Evolutionary conservation across 2,888 invertebrate species (phyloP).

Genomic region (Cryptophagus acutangulus): DNA sequence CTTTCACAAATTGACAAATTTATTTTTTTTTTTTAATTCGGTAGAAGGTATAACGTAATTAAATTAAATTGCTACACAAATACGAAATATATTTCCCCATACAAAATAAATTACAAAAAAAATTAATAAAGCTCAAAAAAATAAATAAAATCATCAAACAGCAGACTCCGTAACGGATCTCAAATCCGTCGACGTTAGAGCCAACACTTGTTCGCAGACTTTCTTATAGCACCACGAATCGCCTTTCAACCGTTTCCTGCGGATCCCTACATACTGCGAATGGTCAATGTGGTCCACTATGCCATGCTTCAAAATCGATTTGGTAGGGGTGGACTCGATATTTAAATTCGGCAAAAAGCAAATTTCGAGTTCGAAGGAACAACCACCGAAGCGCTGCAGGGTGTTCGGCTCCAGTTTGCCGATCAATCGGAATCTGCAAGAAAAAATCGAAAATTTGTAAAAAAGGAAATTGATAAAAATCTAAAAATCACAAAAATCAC

Average conservation of each 20-base stretch:
- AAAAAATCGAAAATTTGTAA: conserved; percentile 1
- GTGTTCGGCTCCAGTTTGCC: conserved; percentile 56
- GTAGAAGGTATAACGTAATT: too few species aligned
- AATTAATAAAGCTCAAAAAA: conserved; percentile 8
- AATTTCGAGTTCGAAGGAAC: conserved; percentile 69
- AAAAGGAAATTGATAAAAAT: too few species aligned
- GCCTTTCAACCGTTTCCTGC: conserved; percentile 69
- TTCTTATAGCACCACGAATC: conserved; percentile 78
- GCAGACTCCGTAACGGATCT: conserved; percentile 32
- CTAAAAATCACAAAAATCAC: too few species aligned
- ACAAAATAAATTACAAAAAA: conserved; percentile 1
- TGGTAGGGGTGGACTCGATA: conserved; percentile 31
- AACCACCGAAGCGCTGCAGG: conserved; percentile 39
- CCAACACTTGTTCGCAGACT: conserved; percentile 67
- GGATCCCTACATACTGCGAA: conserved; percentile 54
- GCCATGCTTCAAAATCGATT: conserved; percentile 30
- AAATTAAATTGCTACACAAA: too few species aligned
- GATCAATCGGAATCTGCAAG: conserved; percentile 58
- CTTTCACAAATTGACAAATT: conserved; percentile 12
- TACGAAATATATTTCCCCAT: conserved; percentile 3
- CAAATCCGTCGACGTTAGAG: conserved; percentile 48
- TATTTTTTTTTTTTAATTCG: conserved; percentile 1
- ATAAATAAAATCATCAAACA: conserved; percentile 26
- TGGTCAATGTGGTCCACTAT: conserved; percentile 6
- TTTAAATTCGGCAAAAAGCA: conserved; percentile 50